Conservation (phyloP, 2,888 invertebrate species). For the Amiota mariae region DNA sequence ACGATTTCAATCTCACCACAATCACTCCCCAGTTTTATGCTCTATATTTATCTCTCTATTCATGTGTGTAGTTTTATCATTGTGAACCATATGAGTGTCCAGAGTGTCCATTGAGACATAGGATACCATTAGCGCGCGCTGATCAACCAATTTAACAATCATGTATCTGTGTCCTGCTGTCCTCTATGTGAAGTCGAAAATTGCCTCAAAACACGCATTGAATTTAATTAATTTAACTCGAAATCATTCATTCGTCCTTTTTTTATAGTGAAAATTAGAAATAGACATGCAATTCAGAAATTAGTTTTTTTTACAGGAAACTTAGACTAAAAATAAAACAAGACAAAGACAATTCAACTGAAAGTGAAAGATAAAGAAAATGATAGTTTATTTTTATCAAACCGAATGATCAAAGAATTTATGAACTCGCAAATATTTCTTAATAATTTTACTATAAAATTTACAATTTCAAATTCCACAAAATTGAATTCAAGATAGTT, state of each 20-base stretch:
- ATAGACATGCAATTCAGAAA: too few relatives aligned
- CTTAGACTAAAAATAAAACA: too few relatives aligned
- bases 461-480: too few relatives aligned
- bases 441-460: too few relatives aligned
- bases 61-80: not conserved
- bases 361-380: too few relatives aligned
- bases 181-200: slow-evolving; percentile 39
- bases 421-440: too few relatives aligned
- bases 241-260: slow-evolving; percentile 62
- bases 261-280: slow-evolving; percentile 40
- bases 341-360: too few relatives aligned
- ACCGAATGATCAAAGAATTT: too few relatives aligned
- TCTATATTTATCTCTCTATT: not conserved
- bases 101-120: not conserved
- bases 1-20: not conserved
- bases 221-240: slow-evolving; percentile 65
- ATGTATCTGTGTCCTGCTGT: too few relatives aligned
- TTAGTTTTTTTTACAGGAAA: too few relatives aligned
- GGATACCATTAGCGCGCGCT: slow-evolving; percentile 7
- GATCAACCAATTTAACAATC: not conserved
- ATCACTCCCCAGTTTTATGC: not conserved
- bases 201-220: slow-evolving; percentile 58
- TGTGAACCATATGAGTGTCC: not conserved
- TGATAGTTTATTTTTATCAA: too few relatives aligned
- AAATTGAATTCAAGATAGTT: too few relatives aligned